Conservation (phyloP, 2,888 invertebrate genomes). For the Eristalis intricaria region DNA sequence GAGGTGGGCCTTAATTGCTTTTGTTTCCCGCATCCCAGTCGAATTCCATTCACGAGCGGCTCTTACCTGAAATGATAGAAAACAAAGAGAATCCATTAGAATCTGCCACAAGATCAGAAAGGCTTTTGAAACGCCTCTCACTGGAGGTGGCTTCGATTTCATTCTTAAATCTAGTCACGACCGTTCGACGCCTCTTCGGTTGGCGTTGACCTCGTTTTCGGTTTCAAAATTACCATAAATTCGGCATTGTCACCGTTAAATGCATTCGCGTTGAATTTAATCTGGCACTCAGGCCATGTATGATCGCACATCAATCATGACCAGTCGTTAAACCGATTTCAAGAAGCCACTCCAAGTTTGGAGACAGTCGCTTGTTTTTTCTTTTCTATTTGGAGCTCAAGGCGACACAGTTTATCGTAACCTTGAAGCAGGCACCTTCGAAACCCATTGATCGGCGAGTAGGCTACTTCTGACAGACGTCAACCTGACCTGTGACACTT, state of each 20-base stretch:
- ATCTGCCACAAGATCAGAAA: constrained; percentile 1
- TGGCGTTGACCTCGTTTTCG: constrained; percentile 1
- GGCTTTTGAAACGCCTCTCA: background rate
- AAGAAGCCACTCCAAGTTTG: background rate
- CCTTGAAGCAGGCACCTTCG: background rate
- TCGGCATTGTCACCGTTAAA: constrained; percentile 13
- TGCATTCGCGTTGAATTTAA: constrained; percentile 14
- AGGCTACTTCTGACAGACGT: background rate
- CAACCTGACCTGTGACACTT: background rate
- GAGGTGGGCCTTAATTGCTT: background rate
- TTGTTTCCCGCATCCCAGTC: background rate
- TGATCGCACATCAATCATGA: background rate
- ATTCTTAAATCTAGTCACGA: background rate
- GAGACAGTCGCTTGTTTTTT: background rate
- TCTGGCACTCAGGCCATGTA: background rate
- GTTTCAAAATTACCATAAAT: constrained; percentile 17
- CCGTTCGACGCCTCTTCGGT: constrained; percentile 2
- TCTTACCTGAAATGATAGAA: constrained; percentile 44
- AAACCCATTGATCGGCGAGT: background rate
- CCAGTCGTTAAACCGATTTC: background rate
- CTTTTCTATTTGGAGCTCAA: background rate
- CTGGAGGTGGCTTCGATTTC: background rate
- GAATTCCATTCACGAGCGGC: background rate
- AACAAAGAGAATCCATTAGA: constrained; percentile 1
- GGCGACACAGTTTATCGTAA: background rate